Base-by-base conservation (phyloP, 2,888 invertebrate genomes). In the Cloeon dipterum region DNA sequence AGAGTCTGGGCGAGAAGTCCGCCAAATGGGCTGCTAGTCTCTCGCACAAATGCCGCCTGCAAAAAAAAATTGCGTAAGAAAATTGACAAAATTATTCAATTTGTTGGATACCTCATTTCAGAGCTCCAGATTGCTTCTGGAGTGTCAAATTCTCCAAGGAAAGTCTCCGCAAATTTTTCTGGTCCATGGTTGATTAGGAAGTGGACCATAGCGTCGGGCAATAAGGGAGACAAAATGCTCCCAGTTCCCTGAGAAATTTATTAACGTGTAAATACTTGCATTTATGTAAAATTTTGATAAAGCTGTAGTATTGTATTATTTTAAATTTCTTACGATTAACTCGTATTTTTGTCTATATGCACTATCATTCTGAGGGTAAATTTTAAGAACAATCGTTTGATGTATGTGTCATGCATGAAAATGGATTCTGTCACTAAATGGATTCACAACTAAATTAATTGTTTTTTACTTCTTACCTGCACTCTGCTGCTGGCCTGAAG, bases 41-140 rank as follows among this genome's bases (percentile, higher is more conserved):
- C 62, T 93, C 91, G 50, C 98, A 96, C 50, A 98, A 65, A 68
- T 91, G 72, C 13, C 91, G 73, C 29, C 29, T 29, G 35, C 39
- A 13, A 37, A 10, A 11, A 42, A 37, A 3, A 25, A 14, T 20
- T 26, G 34, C 33, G 34, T 14, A 19, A 25, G 36, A 17, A 40
- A 29, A 34, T 34, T 35, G 14, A 14, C 32, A 29, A 32, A 40
- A 26, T 40, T 35, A 38, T 43, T 11, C 38, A 39, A 32, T 32
- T 19, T 10, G 21, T 34, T 36, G 37, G 34, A 41, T 46, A 74
- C 76, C 82, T 74, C 96, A 98, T 98, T 59, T 93, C 91, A 1
- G 78, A 71, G 54, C 86, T 96, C 98, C 98, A 98, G 44, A 98
- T 98, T 0, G 93, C 94, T 61, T 99, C 98, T 0, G 98, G 98